phyloP scores from a whole-genome alignment of 2,113 vertebrate species.

The Pelmatolapia mariae region DNA sequence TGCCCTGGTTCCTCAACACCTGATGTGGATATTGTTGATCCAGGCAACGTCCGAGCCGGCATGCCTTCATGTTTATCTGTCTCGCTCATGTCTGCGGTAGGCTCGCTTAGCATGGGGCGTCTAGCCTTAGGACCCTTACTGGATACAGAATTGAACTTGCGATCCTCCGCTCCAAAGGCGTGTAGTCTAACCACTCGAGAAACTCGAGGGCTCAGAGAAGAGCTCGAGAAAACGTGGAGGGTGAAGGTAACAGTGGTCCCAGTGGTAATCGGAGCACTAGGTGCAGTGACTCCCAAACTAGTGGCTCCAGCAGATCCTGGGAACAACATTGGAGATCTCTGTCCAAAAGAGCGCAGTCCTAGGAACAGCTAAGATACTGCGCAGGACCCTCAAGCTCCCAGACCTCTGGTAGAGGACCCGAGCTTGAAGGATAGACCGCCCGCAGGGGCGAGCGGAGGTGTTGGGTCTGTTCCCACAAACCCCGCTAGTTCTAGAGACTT shows the following conservation, averaged over 20 bases:
- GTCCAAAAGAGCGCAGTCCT: too few relatives aligned
- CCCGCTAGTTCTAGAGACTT: too few relatives aligned
- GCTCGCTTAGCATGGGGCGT: not conserved
- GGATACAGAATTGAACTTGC: not conserved
- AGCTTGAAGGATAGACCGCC: too few relatives aligned
- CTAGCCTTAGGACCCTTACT: not conserved
- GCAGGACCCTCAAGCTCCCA: too few relatives aligned
- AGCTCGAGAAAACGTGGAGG: not conserved
- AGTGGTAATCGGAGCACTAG: not conserved
- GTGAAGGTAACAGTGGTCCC: not conserved
- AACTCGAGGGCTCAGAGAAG: not conserved
- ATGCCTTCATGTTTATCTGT: not conserved
- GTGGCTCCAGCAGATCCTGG: not conserved
- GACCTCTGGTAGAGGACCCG: too few relatives aligned
- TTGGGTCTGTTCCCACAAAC: too few relatives aligned
- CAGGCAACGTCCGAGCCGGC: not conserved
- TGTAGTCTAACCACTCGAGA: not conserved
- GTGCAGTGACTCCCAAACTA: not conserved
- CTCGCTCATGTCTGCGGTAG: not conserved
- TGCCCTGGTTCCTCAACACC: not conserved
- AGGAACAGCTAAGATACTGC: too few relatives aligned
- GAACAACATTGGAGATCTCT: not conserved
- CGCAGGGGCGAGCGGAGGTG: too few relatives aligned
- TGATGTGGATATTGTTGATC: not conserved
- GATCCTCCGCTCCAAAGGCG: not conserved